Percentiles rank a stretch among this genome's conserved stretches.
These are phyloP conservation scores for Megaceryle maxima DNA, from an alignment of 2,113 vertebrate species.

Conservation along the genomic window DNA sequence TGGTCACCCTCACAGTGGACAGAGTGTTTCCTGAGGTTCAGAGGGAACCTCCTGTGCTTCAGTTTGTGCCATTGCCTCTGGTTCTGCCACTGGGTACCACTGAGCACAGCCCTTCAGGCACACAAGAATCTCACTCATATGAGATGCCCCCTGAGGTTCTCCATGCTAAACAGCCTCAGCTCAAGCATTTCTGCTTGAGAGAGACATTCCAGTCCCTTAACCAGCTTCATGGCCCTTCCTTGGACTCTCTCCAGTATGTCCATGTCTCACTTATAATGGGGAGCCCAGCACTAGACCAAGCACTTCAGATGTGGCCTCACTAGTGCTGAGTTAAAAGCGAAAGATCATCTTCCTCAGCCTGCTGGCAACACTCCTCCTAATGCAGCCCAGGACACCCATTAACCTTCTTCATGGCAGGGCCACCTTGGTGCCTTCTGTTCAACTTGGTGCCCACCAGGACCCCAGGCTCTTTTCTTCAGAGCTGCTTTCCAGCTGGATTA, in stretches of 20 bases:
- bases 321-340: background rate
- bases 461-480: background rate
- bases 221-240: accelerated
- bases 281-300: background rate
- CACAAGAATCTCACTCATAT: background rate
- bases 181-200: background rate
- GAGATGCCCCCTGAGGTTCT: background rate
- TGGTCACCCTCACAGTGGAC: background rate
- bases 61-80: background rate
- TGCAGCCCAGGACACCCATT: background rate
- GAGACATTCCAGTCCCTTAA: background rate
- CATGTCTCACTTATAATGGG: background rate
- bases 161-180: background rate
- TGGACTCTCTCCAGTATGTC: background rate
- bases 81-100: background rate
- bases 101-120: background rate
- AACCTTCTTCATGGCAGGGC: no score
- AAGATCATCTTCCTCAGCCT: background rate
- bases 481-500: background rate
- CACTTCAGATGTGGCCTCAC: background rate
- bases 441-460: no score
- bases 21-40: background rate
- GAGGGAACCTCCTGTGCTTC: background rate
- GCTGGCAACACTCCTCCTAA: background rate
- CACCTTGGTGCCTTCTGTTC: background rate